Evolutionary conservation across 2,113 vertebrate genomes (phyloP).

Genomic region (Delphinus delphis): DNA sequence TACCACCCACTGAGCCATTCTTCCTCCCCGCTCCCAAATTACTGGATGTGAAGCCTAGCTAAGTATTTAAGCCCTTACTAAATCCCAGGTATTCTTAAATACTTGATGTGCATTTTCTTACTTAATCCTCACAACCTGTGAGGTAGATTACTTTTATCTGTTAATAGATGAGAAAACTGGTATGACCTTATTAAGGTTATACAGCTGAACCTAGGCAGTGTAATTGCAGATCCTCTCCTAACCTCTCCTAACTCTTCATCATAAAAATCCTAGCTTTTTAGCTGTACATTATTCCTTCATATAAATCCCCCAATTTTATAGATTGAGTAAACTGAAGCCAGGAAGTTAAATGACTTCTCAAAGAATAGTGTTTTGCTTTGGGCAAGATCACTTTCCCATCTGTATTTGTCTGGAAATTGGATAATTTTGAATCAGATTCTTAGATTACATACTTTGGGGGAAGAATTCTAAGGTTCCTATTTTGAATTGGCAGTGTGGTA

Average conservation of each 20-base stretch:
- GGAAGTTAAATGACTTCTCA: not conserved
- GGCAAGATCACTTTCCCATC: not conserved
- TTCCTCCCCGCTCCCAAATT: not conserved
- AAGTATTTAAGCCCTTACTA: not conserved
- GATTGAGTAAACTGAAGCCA: not conserved
- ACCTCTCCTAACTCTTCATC: not conserved
- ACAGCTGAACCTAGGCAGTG: not conserved
- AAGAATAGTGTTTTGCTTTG: not conserved
- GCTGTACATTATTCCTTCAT: not conserved
- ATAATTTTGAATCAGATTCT: not conserved
- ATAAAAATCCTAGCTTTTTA: conserved; percentile 39
- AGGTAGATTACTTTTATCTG: not conserved
- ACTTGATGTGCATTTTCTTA: not conserved
- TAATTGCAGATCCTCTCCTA: not conserved
- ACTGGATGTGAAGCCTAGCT: not conserved
- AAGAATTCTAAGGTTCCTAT: not conserved
- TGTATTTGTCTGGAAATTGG: conserved; percentile 28
- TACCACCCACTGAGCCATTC: not conserved
- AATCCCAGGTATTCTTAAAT: conserved; percentile 4
- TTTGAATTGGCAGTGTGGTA: not conserved
- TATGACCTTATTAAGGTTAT: not conserved
- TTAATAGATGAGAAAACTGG: not conserved
- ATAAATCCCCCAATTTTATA: not conserved
- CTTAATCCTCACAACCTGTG: conserved; percentile 3
- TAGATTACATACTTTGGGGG: not conserved